Conservation (phyloP, 2,888 invertebrate species). For the Emmelina monodactyla region DNA sequence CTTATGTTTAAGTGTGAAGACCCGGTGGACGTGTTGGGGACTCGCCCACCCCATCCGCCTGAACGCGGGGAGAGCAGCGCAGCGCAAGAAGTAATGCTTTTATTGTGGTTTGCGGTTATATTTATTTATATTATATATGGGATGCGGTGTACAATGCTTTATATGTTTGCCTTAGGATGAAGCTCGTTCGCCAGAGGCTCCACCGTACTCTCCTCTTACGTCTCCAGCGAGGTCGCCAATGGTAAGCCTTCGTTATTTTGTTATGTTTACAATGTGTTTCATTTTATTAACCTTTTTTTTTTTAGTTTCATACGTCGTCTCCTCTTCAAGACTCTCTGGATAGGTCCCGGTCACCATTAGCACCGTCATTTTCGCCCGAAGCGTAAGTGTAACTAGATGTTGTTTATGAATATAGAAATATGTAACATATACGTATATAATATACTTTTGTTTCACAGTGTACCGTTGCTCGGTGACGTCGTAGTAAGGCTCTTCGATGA, state of each 20-base stretch:
- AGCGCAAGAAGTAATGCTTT: no score
- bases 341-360: background rate
- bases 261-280: background rate
- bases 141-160: background rate
- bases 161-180: background rate
- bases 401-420: background rate
- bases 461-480: background rate
- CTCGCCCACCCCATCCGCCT: no score
- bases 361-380: background rate
- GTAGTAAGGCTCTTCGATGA: background rate
- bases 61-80: no score
- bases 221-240: background rate
- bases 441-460: background rate
- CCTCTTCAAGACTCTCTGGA: background rate
- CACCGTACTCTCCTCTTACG: background rate
- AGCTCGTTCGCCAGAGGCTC: background rate
- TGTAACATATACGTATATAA: background rate
- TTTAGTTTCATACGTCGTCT: background rate
- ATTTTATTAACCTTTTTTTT: background rate
- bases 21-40: no score
- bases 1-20: no score
- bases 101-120: no score
- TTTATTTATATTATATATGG: background rate
- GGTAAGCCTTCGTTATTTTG: no score
- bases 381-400: background rate